phyloP scores from a whole-genome alignment of 1,140 invertebrate species.

The Acromyrmex heyeri region DNA sequence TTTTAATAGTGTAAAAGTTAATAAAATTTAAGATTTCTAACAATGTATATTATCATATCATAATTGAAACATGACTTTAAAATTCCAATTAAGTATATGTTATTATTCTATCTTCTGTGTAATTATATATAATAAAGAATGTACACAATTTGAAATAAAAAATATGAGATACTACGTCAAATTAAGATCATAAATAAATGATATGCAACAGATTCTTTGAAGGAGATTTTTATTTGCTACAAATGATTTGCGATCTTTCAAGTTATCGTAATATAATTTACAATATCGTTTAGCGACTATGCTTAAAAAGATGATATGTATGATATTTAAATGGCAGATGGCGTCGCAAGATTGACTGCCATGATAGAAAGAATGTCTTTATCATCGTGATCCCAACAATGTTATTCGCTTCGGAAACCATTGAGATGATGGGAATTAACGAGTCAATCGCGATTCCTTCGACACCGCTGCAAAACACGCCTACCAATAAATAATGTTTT shows the following conservation, averaged over 20 bases:
- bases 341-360: neutral
- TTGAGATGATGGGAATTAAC: slow-evolving; percentile 51
- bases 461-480: slow-evolving; percentile 48
- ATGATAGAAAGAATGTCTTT: slow-evolving; percentile 22
- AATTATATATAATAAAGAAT: no score
- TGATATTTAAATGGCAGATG: slow-evolving; percentile 16
- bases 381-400: slow-evolving; percentile 2
- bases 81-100: no score
- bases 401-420: slow-evolving; percentile 36
- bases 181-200: slow-evolving; percentile 17
- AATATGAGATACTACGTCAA: neutral
- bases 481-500: slow-evolving; percentile 70
- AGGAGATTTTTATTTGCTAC: neutral
- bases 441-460: slow-evolving; percentile 57
- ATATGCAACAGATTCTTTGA: neutral
- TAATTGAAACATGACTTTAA: no score
- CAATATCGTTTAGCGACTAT: slow-evolving; percentile 18
- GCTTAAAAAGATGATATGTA: neutral
- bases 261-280: slow-evolving; percentile 39
- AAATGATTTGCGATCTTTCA: neutral
- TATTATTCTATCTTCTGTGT: no score
- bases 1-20: no score
- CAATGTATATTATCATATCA: no score
- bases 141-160: no score
- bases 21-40: no score